Evolutionary conservation across 2,888 invertebrate genomes (phyloP), one percentile per base, ranked within the genome.

Genomic region (Rosalia funebris): DNA sequence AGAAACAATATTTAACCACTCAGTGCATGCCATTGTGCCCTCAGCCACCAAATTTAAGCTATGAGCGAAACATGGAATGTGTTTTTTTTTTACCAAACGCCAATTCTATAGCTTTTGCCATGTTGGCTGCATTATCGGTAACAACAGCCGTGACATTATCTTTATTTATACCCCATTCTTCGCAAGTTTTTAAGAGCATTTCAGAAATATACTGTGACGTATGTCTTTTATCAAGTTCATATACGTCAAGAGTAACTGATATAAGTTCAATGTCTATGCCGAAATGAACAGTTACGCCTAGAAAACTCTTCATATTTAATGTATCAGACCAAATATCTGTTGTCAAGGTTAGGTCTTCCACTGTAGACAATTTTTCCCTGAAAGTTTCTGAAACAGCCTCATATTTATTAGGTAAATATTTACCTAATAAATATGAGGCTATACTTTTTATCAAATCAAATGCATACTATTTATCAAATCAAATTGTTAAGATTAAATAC

Each of bases 311-410:
- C 12, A 60, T 68, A 10, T 62, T 45, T 47, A 64, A 47, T 7
- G 66, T 65, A 12, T 71, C 70, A 17, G 66, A 66, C 65, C 71
- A 71, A 9, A 62, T 54, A 54, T 71, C 69, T 11, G 56, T 62
- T 2, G 68, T 71, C n/a, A 68, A 14, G n/a, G 57, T 47, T n/a
- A 64, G 7, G 34, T 16, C 45, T 17, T 12, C n/a, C n/a, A n/a
- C n/a, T n/a, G n/a, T n/a, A n/a, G n/a, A n/a, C n/a, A n/a, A n/a
- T n/a, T n/a, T n/a, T n/a, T n/a, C n/a, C n/a, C n/a, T n/a, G n/a
- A n/a, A n/a, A n/a, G n/a, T n/a, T n/a, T n/a, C n/a, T n/a, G n/a
- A n/a, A n/a, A n/a, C n/a, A n/a, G n/a, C n/a, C n/a, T n/a, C n/a
- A n/a, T n/a, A n/a, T n/a, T n/a, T n/a, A n/a, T n/a, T n/a, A n/a